Evolutionary conservation across 2,797 vertebrate species (phyloP).

Genomic region (Melanotaenia nigrans): DNA sequence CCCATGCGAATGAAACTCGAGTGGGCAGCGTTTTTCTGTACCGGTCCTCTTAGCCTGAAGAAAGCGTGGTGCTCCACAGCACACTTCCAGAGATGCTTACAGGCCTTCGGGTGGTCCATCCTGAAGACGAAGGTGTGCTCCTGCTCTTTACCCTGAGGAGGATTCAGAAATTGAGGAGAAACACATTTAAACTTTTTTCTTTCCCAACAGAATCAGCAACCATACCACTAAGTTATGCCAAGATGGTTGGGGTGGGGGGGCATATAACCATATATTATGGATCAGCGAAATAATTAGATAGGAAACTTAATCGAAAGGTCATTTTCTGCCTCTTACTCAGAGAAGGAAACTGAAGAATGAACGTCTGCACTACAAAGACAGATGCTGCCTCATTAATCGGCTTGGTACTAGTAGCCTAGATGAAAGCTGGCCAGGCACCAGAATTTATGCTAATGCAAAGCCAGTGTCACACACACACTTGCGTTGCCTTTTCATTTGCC

Average conservation of each 20-base stretch:
- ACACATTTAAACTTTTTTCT: not conserved
- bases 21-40: conserved; percentile 89
- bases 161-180: not conserved
- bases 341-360: conserved; percentile 22
- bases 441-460: conserved; percentile 2
- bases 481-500: not conserved
- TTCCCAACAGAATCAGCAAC: not conserved
- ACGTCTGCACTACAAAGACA: conserved; percentile 10
- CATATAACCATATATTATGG: not conserved
- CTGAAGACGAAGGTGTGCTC: conserved; percentile 98
- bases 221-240: not conserved
- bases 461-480: not conserved
- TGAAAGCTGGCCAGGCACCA: conserved; percentile 16
- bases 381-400: conserved; percentile 37
- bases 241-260: not conserved
- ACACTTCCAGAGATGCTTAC: conserved; percentile 99
- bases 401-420: conserved; percentile 21
- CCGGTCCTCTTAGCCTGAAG: conserved; percentile 95
- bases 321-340: conserved; percentile 1
- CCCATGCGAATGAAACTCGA: conserved; percentile 95
- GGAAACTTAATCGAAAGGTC: not conserved
- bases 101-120: conserved; percentile 98
- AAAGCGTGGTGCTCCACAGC: conserved; percentile 99
- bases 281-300: not conserved
- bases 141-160: conserved; percentile 92